These are phyloP conservation scores for Nasonia giraulti DNA, from an alignment of 1,140 invertebrate genomes.

Conservation along the genomic window DNA sequence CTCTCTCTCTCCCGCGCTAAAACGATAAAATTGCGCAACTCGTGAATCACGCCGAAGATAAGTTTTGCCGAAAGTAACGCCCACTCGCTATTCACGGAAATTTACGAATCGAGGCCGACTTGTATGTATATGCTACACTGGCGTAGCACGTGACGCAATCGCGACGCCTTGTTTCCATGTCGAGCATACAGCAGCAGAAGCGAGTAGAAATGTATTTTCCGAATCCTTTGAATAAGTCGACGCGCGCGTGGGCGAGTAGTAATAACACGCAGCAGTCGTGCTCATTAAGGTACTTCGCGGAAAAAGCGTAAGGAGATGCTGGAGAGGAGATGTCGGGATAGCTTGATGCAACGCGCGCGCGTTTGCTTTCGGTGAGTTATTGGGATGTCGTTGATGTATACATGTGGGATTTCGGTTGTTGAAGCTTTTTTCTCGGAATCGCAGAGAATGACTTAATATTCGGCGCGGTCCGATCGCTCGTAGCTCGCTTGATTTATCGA, in stretches of 20 bases:
- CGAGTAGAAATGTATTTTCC: constrained; percentile 30
- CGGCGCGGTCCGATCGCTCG: too few relatives aligned
- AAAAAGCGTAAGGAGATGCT: not conserved
- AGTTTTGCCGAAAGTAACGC: constrained; percentile 42
- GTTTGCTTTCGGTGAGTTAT: constrained; percentile 5
- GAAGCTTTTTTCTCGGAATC: constrained; percentile 13
- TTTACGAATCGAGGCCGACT: constrained; percentile 37
- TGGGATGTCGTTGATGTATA: not conserved
- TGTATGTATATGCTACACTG: not conserved
- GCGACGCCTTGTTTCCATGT: constrained; percentile 30
- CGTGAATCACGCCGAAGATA: constrained; percentile 34
- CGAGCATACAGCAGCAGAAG: not conserved
- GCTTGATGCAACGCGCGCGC: not conserved
- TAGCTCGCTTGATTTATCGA: not conserved
- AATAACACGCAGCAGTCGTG: constrained; percentile 10
- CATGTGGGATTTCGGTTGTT: not conserved
- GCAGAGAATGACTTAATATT: not conserved
- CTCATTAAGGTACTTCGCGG: constrained; percentile 41
- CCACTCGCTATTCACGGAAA: constrained; percentile 44
- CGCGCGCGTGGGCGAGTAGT: constrained; percentile 26
- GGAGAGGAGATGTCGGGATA: not conserved
- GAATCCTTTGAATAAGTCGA: constrained; percentile 28
- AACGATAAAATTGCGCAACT: constrained; percentile 37
- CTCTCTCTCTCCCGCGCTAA: not conserved
- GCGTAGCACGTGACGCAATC: too few relatives aligned